These are phyloP conservation scores for Bufo gargarizans DNA, from an alignment of 2,113 vertebrate genomes.

Conservation along the genomic window DNA sequence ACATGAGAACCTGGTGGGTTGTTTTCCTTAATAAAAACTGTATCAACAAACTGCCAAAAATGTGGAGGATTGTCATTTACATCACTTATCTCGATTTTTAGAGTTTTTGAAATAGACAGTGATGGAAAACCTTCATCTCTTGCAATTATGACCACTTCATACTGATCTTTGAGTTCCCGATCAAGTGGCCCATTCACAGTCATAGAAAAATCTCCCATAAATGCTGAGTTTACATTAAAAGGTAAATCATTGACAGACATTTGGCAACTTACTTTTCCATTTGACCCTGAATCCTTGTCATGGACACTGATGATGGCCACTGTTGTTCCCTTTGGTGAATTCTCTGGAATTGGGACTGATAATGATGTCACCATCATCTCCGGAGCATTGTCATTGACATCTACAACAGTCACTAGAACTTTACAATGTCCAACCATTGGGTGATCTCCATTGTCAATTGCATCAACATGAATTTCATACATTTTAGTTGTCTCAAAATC, in stretches of 20 bases:
- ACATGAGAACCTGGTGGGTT: conserved; percentile 66
- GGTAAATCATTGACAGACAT: conserved; percentile 61
- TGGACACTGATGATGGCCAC: conserved; percentile 82
- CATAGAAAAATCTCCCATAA: conserved; percentile 68
- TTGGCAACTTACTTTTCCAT: conserved; percentile 67
- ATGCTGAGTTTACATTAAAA: conserved; percentile 65
- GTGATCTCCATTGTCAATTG: conserved; percentile 79
- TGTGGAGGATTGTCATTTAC: conserved; percentile 72
- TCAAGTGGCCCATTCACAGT: conserved; percentile 71
- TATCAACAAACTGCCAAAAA: conserved; percentile 72
- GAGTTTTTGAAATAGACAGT: conserved; percentile 63
- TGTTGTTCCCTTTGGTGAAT: conserved; percentile 73
- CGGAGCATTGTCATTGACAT: conserved; percentile 75
- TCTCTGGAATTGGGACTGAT: conserved; percentile 69
- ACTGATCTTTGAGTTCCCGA: conserved; percentile 68
- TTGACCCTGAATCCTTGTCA: conserved; percentile 79
- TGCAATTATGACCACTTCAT: conserved; percentile 68
- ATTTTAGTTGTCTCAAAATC: conserved; percentile 83
- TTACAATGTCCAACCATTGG: conserved; percentile 66
- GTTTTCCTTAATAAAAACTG: conserved; percentile 72
- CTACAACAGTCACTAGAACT: background rate
- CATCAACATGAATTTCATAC: conserved; percentile 85
- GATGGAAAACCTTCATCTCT: conserved; percentile 69
- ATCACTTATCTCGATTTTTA: conserved; percentile 71
- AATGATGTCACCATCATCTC: conserved; percentile 72